Percentiles rank a stretch among this genome's conserved stretches.
These are phyloP conservation scores for Bicyclus anynana DNA, from an alignment of 1,140 invertebrate genomes.

Conservation along the genomic window DNA sequence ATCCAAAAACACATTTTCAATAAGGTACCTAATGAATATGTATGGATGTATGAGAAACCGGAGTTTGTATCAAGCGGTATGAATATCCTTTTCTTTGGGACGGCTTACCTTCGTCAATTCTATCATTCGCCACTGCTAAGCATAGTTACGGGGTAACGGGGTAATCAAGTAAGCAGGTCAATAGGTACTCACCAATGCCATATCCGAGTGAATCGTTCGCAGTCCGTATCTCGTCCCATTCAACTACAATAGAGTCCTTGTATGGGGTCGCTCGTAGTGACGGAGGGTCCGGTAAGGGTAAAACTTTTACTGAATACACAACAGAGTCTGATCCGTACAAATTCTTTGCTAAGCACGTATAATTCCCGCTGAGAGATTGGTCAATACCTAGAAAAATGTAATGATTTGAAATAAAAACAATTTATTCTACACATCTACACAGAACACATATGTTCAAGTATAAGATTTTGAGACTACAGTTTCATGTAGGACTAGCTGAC, in stretches of 20 bases:
- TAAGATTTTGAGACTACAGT: no score
- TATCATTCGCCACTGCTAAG: no score
- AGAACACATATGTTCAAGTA: no score
- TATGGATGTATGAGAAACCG: no score
- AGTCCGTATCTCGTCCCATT: constrained; percentile 76
- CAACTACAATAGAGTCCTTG: constrained; percentile 81
- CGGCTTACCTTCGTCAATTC: no score
- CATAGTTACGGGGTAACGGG: no score
- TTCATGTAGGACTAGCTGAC: no score
- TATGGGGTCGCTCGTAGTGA: constrained; percentile 80
- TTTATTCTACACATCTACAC: no score
- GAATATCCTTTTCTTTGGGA: no score
- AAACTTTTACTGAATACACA: constrained; percentile 85
- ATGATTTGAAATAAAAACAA: neutral
- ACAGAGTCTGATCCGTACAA: constrained; percentile 89
- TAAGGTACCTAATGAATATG: no score
- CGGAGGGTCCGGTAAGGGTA: constrained; percentile 84
- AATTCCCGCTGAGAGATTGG: constrained; percentile 86
- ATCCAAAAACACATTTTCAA: no score
- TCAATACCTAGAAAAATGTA: constrained; percentile 63
- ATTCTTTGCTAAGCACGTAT: constrained; percentile 90
- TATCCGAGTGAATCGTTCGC: constrained; percentile 45
- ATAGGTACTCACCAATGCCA: constrained; percentile 50
- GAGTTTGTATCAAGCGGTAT: no score
- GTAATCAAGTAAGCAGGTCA: neutral